Percentiles rank a stretch among this genome's conserved stretches.
phyloP scores from a whole-genome alignment of 2,888 invertebrate genomes.

The Leptodirus hochenwartii region DNA sequence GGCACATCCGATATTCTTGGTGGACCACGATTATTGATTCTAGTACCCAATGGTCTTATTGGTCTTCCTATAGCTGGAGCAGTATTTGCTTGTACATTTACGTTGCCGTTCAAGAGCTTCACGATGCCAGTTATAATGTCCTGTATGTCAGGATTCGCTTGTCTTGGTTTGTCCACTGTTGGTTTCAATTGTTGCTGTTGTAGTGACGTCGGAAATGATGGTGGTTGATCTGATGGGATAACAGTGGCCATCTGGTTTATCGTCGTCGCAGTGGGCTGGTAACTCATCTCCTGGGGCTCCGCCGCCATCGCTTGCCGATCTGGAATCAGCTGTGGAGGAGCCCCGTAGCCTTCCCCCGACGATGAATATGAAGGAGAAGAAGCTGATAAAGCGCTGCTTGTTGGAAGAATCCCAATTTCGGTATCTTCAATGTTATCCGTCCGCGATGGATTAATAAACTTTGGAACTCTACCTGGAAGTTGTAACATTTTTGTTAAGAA shows the following conservation, averaged over 20 bases:
- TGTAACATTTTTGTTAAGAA: too few relatives aligned
- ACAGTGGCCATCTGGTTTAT: constrained; percentile 25
- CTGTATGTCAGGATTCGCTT: constrained; percentile 62
- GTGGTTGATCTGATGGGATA: constrained; percentile 18
- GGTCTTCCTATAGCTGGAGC: constrained; percentile 38
- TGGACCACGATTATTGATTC: constrained; percentile 82
- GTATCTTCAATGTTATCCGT: constrained; percentile 22
- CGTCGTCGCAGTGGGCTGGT: constrained; percentile 18
- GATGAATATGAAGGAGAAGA: constrained; percentile 23
- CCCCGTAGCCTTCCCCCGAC: constrained; percentile 62
- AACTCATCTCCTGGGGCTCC: constrained; percentile 41
- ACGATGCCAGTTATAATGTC: constrained; percentile 83
- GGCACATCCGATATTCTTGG: constrained; percentile 67
- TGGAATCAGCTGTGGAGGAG: constrained; percentile 41
- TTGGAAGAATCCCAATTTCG: constrained; percentile 3
- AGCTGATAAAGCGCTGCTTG: constrained; percentile 5
- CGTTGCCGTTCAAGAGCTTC: constrained; percentile 73
- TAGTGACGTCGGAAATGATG: too few relatives aligned
- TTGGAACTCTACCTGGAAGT: constrained; percentile 19
- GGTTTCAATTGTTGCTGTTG: constrained; percentile 33
- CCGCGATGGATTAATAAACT: constrained; percentile 37
- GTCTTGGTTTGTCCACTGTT: constrained; percentile 29
- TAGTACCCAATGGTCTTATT: constrained; percentile 46
- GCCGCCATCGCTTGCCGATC: constrained; percentile 36
- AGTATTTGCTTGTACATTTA: constrained; percentile 65